phyloP scores from a whole-genome alignment of 2,113 vertebrate genomes.

The Myotis brandtii region DNA sequence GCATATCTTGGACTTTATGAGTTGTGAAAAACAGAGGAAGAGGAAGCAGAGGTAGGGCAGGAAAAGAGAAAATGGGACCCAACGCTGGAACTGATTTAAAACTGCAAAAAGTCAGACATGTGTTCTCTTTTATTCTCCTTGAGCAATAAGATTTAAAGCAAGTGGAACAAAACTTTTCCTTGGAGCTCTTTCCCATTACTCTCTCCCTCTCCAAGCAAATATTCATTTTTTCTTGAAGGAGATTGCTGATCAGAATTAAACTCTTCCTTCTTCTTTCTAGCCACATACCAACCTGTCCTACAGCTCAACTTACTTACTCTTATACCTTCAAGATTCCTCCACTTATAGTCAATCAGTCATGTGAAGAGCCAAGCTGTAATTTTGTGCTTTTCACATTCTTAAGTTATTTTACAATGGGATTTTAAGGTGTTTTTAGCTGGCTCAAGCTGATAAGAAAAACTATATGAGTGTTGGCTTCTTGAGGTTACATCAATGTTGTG shows the following conservation, averaged over 20 bases:
- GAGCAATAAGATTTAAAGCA: slow-evolving; percentile 10
- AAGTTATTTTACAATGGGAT: slow-evolving; percentile 70
- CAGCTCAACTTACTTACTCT: slow-evolving; percentile 57
- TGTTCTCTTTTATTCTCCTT: not conserved
- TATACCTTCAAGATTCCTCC: slow-evolving; percentile 10
- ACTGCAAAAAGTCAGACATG: not conserved
- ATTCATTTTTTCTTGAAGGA: slow-evolving; percentile 38
- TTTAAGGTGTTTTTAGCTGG: slow-evolving; percentile 62
- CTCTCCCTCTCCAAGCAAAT: not conserved
- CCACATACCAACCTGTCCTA: not conserved
- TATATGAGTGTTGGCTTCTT: slow-evolving; percentile 63
- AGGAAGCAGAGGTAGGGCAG: not conserved
- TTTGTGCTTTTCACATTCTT: slow-evolving; percentile 68
- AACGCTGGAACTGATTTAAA: slow-evolving; percentile 8
- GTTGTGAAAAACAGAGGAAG: not conserved
- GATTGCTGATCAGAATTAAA: slow-evolving; percentile 60
- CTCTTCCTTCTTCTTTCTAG: slow-evolving; percentile 27
- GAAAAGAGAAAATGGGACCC: slow-evolving; percentile 13
- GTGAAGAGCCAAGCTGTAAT: slow-evolving; percentile 57
- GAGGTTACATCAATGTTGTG: slow-evolving; percentile 58
- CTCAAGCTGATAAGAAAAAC: slow-evolving; percentile 65
- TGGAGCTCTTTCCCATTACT: not conserved
- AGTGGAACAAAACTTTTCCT: not conserved
- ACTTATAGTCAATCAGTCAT: slow-evolving; percentile 53
- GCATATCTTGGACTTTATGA: not conserved